These are phyloP conservation scores for Drosophila monieri DNA, from an alignment of 2,888 invertebrate species.

Conservation along the genomic window DNA sequence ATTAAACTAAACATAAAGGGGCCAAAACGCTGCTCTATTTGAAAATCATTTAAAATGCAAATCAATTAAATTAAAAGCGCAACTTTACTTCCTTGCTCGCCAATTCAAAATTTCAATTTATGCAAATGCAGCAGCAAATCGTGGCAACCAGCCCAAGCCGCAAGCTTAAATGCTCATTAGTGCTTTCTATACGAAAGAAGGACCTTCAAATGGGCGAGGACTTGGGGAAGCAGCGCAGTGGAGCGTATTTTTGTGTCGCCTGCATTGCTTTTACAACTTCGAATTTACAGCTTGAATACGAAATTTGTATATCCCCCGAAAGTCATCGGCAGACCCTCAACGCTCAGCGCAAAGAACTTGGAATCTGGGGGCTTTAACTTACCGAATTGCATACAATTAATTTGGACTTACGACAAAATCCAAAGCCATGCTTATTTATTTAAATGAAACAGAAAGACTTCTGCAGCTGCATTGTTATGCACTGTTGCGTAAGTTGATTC, in stretches of 20 bases:
- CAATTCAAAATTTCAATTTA: conserved; percentile 62
- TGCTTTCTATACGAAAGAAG: conserved; percentile 4
- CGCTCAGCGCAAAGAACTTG: conserved; percentile 56
- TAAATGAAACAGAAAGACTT: conserved; percentile 9
- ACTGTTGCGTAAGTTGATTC: conserved; percentile 28
- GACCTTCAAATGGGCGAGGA: conserved; percentile 3
- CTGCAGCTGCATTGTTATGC: conserved; percentile 27
- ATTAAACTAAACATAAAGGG: background rate
- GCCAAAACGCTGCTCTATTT: background rate
- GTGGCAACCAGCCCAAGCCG: conserved; percentile 34
- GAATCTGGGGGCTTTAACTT: conserved; percentile 33
- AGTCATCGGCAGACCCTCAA: conserved; percentile 36
- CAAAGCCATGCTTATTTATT: conserved; percentile 5
- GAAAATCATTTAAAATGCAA: conserved; percentile 55
- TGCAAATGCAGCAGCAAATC: conserved; percentile 64
- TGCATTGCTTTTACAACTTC: conserved; percentile 47
- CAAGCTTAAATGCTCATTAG: conserved; percentile 73
- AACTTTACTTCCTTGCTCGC: conserved; percentile 20
- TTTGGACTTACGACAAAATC: conserved; percentile 53
- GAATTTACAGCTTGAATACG: conserved; percentile 9
- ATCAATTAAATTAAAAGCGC: conserved; percentile 61
- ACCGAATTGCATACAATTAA: conserved; percentile 69
- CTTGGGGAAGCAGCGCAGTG: conserved; percentile 21
- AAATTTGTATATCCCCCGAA: background rate
- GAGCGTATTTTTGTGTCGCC: conserved; percentile 41